A percentile compares a stretch with the other conserved stretches of the same genome.
phyloP scores from a whole-genome alignment of 2,113 vertebrate species.

The Oryctolagus cuniculus region DNA sequence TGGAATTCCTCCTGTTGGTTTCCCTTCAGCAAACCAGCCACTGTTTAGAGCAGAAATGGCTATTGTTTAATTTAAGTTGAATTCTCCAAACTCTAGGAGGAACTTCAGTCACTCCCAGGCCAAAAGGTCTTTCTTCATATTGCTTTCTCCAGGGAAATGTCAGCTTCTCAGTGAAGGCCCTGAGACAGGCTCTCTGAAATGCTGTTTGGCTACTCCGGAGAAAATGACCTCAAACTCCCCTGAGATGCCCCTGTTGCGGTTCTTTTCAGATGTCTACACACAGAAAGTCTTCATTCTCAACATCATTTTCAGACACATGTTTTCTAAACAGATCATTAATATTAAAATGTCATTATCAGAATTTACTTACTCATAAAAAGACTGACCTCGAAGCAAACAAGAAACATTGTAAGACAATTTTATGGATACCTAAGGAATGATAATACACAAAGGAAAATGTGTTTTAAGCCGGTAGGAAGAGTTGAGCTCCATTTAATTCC shows the following conservation, averaged over 20 bases:
- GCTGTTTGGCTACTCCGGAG: neutral
- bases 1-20: neutral
- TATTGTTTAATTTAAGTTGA: constrained; percentile 44
- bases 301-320: neutral
- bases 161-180: neutral
- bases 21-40: neutral
- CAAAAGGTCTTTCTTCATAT: constrained; percentile 57
- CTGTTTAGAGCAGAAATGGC: constrained; percentile 21
- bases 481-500: neutral
- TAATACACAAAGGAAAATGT: neutral
- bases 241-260: neutral
- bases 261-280: constrained; percentile 6
- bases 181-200: neutral
- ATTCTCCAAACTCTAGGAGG: constrained; percentile 28
- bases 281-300: constrained; percentile 53
- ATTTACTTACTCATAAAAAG: constrained; percentile 5
- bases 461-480: neutral
- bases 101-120: neutral
- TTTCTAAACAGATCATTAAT: constrained; percentile 39
- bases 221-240: neutral
- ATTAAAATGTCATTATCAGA: constrained; percentile 55
- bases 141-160: constrained; percentile 53
- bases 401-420: neutral
- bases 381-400: neutral
- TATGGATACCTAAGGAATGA: neutral